Base-by-base conservation (phyloP, 2,888 invertebrate species). In the Hypena proboscidalis region DNA sequence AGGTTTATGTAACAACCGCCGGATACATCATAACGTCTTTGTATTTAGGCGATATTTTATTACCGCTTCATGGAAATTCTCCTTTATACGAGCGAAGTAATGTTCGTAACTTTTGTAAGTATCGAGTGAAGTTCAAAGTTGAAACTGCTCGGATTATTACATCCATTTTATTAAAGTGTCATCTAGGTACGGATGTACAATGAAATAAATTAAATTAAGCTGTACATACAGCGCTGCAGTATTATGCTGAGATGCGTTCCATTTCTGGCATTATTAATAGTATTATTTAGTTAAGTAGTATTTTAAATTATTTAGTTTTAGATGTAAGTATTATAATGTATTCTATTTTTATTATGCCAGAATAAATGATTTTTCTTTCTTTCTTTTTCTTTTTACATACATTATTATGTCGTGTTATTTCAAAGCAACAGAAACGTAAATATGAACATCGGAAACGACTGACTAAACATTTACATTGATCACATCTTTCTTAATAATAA, bases 381-480 rank as follows among this genome's bases (percentile, higher is more conserved):
- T n/a, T n/a, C n/a, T n/a, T n/a, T n/a, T n/a, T n/a, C n/a, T n/a
- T n/a, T n/a, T n/a, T n/a, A n/a, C n/a, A n/a, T 45, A 40, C 32
- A 3, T 8, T 47, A 51, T 45, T 39, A 42, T 45, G 40, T 42
- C 36, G 42, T 19, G 19, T 30, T 38, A 48, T 53, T 39, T 57
- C 11, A 41, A 53, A 47, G 49, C 52, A 38, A 54, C 37, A 38
- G 22, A 31, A 41, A 30, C 19, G 34, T 48, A 38, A 53, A 58
- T 39, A 52, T 35, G 34, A 56, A 43, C 39, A 25, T 52, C 33
- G n/a, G 32, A 51, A 51, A 35, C 48, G 32, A 44, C 44, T 49
- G 32, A 49, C 37, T 57, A 56, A 58, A 58, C 59, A 54, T 64
- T 65, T 50, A 55, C 58, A 49, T 41, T 47, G 56, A 64, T 67